These are phyloP conservation scores for Aepyceros melampus DNA, from an alignment of 2,113 vertebrate species.

Conservation along the genomic window DNA sequence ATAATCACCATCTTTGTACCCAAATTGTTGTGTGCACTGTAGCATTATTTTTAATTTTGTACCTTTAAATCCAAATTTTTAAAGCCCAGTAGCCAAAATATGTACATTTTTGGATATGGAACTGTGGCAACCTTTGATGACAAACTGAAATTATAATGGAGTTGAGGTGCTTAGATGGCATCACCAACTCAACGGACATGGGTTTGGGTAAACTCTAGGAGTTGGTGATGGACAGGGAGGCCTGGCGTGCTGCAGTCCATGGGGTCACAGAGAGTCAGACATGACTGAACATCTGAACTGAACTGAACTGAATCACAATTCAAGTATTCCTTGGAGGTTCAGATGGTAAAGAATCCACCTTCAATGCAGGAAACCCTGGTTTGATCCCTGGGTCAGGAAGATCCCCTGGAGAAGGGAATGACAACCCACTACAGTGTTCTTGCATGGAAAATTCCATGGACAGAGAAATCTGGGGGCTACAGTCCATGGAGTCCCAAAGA, in stretches of 20 bases:
- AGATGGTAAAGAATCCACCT: neutral
- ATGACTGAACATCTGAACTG: neutral
- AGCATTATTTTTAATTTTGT: neutral
- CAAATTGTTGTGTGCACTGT: neutral
- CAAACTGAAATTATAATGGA: neutral
- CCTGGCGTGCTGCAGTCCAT: neutral
- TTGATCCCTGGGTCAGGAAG: no score
- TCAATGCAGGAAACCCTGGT: no score
- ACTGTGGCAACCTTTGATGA: neutral
- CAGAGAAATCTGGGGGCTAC: neutral
- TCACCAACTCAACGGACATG: accelerated
- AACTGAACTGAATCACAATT: neutral
- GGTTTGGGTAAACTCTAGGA: neutral
- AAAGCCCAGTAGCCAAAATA: neutral
- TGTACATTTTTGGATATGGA: neutral
- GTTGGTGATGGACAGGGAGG: neutral
- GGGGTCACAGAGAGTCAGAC: neutral
- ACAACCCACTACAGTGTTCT: neutral
- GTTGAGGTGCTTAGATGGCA: neutral
- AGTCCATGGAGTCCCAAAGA: neutral
- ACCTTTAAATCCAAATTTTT: neutral
- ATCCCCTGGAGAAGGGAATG: neutral
- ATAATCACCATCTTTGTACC: neutral
- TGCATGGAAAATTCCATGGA: neutral
- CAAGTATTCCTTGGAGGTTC: neutral